Evolutionary conservation across 2,113 vertebrate species (phyloP), one percentile per base, ranked within the genome.

Genomic region (Nycticorax nycticorax): DNA sequence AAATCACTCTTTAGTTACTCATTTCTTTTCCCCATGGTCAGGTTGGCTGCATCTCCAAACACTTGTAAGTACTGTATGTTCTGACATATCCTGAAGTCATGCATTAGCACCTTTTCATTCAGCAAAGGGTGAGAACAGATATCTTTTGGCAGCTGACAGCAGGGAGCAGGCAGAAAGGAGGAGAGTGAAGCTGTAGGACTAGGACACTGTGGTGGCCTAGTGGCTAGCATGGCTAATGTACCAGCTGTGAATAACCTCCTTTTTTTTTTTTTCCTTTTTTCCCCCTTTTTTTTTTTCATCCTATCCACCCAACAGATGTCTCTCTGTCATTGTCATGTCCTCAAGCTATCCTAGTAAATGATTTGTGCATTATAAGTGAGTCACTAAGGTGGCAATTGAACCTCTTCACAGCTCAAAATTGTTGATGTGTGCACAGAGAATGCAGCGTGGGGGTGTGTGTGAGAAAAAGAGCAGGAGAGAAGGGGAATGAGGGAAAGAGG

Each of bases 61-160:
- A 98, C 98, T 98, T 98, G 98, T 98, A 98, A 99, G 98, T 97
- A 97, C 97, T 98, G 98, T 98, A 96, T 99, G 98, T 98, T 99
- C 98, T 99, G 99, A 99, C 98, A 99, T 98, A 98, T 98, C 98
- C 98, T 97, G 98, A 99, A 98, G 98, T 98, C 98, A 98, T 98
- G 98, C 98, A 99, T 99, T 99, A 99, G 98, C 99, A 99, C 99
- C 98, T 99, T 98, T 98, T 98, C 98, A 97, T 98, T 98, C 98
- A 98, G 98, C 98, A 97, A 97, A 97, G 98, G 98, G 99, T 99
- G 99, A 99, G 99, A 99, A 99, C 98, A 99, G 98, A 99, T 99
- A 98, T 97, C 98, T 98, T 97, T 98, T 99, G 99, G 98, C 99
- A 99, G 98, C 97, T 98, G 97, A 98, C 97, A 98, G 98, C 98